A percentile compares a stretch with the other conserved stretches of the same genome.
Evolutionary conservation across 2,113 vertebrate species (phyloP).

Genomic region (Psettodes erumei): DNA sequence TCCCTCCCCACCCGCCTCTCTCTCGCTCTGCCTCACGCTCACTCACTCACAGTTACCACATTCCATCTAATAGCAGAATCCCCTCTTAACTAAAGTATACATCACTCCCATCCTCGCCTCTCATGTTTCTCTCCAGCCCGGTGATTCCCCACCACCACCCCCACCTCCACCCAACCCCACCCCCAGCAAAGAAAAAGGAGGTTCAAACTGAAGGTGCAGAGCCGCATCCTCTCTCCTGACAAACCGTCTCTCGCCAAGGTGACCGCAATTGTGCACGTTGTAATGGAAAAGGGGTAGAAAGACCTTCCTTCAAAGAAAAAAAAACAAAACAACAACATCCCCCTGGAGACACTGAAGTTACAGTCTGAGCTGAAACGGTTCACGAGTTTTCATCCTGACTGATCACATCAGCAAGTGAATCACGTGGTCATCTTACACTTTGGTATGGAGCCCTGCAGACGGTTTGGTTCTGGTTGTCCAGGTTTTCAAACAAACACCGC

Average conservation of each 20-base stretch:
- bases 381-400: neutral
- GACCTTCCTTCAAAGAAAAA: neutral
- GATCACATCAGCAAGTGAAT: neutral
- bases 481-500: neutral
- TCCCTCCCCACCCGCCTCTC: constrained; percentile 28
- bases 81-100: constrained; percentile 27
- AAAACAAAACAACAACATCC: neutral
- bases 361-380: neutral
- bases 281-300: neutral
- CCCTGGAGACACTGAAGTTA: neutral
- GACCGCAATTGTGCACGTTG: neutral
- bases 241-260: neutral
- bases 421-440: too few species aligned
- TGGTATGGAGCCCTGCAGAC: neutral
- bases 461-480: neutral
- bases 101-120: constrained; percentile 68
- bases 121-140: constrained; percentile 71
- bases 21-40: constrained; percentile 69
- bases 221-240: neutral
- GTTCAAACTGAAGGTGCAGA: neutral
- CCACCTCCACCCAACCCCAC: too few species aligned
- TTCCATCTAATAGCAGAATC: constrained; percentile 86
- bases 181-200: neutral
- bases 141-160: too few species aligned
- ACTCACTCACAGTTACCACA: constrained; percentile 86